Conservation (phyloP, 2,113 vertebrate genomes). For the Melozone crissalis region DNA sequence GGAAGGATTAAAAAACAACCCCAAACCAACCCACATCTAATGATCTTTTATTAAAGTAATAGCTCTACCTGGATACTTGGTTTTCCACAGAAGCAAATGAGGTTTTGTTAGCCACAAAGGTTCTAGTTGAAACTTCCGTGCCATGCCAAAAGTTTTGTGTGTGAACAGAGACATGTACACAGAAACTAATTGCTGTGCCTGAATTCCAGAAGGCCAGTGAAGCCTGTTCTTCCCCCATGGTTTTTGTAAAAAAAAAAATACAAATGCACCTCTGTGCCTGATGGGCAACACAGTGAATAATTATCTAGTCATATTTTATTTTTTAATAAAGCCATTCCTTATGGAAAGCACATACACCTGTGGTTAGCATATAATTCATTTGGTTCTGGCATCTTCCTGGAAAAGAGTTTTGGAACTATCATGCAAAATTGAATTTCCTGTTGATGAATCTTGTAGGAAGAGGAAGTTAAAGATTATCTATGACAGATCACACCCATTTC, state of each 20-base stretch:
- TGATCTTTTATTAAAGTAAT: neutral
- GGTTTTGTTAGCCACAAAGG: neutral
- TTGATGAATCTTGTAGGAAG: constrained; percentile 16
- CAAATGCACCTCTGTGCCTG: neutral
- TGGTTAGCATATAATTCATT: neutral
- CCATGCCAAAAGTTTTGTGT: neutral
- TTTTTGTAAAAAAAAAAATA: neutral
- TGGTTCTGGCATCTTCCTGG: neutral
- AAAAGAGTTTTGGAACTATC: neutral
- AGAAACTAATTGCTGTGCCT: neutral
- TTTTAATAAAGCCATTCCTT: neutral
- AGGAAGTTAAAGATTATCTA: constrained; percentile 29
- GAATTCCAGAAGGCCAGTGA: neutral
- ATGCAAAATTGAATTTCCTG: neutral
- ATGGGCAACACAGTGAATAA: neutral
- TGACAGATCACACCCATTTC: neutral
- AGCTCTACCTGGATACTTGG: neutral
- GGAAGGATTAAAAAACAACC: neutral
- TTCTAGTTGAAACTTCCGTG: neutral
- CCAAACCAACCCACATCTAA: neutral
- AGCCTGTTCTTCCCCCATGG: neutral
- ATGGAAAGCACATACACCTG: neutral
- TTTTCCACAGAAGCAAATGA: neutral
- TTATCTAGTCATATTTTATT: neutral
- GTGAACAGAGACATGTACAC: neutral